Conservation (phyloP, 2,113 vertebrate genomes). For the Tinamus guttatus region DNA sequence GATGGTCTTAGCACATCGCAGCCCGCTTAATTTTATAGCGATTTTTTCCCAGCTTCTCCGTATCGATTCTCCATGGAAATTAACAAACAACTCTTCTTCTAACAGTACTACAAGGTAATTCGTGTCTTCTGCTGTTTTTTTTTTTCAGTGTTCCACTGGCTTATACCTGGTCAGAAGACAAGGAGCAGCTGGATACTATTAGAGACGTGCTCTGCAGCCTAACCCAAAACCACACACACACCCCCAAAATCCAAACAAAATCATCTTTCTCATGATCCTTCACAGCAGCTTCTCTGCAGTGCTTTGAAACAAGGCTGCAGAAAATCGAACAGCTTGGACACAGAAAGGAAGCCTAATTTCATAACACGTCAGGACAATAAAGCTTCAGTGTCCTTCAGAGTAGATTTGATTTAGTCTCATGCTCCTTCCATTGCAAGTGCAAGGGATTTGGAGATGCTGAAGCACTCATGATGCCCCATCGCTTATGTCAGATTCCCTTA, state of each 20-base stretch:
- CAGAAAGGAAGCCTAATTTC: not conserved
- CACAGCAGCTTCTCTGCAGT: not conserved
- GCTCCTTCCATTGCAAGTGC: not conserved
- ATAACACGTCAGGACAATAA: not conserved
- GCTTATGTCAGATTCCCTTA: not conserved
- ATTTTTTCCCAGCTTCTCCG: not conserved
- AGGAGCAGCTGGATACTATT: conserved; percentile 29
- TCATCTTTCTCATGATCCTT: not conserved
- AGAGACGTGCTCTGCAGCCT: conserved; percentile 26
- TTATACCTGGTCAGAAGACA: not conserved
- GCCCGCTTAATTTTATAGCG: not conserved
- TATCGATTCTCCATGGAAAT: not conserved
- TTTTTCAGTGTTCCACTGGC: not conserved
- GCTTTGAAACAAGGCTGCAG: not conserved
- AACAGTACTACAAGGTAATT: conserved; percentile 19
- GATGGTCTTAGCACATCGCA: not conserved
- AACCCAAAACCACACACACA: conserved; percentile 42
- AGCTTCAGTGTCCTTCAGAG: not conserved
- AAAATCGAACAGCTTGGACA: not conserved
- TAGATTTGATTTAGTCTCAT: not conserved
- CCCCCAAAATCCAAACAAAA: not conserved
- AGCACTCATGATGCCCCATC: not conserved
- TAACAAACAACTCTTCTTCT: not conserved
- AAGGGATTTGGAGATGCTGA: not conserved
- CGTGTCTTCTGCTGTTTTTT: conserved; percentile 23